A percentile compares a stretch with the other conserved stretches of the same genome.
phyloP scores from a whole-genome alignment of 1,140 invertebrate genomes.

The Drosophila sulfurigaster region DNA sequence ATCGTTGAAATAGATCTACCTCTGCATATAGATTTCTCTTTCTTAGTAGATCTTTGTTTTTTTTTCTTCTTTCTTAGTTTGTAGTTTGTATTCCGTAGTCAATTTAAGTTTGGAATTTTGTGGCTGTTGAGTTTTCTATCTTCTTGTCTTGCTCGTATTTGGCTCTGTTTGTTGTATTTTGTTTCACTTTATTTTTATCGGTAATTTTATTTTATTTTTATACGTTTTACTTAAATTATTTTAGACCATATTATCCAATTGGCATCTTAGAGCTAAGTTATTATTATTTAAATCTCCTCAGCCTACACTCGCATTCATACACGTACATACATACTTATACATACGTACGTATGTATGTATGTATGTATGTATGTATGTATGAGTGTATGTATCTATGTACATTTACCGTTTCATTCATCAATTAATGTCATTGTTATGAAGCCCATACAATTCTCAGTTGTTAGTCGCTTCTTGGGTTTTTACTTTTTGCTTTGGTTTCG shows the following conservation, averaged over 20 bases:
- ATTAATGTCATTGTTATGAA: slow-evolving; percentile 33
- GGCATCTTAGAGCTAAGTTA: slow-evolving; percentile 53
- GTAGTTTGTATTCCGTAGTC: slow-evolving; percentile 56
- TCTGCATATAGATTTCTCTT: slow-evolving; percentile 30
- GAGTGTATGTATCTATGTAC: slow-evolving; percentile 44
- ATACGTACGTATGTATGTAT: slow-evolving; percentile 46
- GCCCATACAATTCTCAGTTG: slow-evolving; percentile 27
- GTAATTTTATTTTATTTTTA: slow-evolving; percentile 30
- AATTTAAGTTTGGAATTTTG: slow-evolving; percentile 55
- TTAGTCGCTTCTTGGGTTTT: neutral
- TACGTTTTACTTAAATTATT: slow-evolving; percentile 67
- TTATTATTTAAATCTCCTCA: slow-evolving; percentile 50
- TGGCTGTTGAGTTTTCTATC: slow-evolving; percentile 25
- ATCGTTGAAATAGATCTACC: slow-evolving; percentile 19
- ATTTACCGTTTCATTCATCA: slow-evolving; percentile 21
- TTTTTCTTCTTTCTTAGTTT: slow-evolving; percentile 51
- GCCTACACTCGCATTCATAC: slow-evolving; percentile 47
- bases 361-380: slow-evolving; percentile 36
- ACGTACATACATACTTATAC: slow-evolving; percentile 24
- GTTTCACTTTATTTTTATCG: slow-evolving; percentile 18
- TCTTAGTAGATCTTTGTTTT: slow-evolving; percentile 4
- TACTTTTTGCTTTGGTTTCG: slow-evolving; percentile 22
- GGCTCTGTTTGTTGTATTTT: slow-evolving; percentile 12
- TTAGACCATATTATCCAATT: slow-evolving; percentile 65
- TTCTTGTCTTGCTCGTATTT: slow-evolving; percentile 20